Evolutionary conservation across 2,797 vertebrate genomes (phyloP), one percentile per base, ranked within the genome.

Genomic region (Yasuhikotakia modesta): DNA sequence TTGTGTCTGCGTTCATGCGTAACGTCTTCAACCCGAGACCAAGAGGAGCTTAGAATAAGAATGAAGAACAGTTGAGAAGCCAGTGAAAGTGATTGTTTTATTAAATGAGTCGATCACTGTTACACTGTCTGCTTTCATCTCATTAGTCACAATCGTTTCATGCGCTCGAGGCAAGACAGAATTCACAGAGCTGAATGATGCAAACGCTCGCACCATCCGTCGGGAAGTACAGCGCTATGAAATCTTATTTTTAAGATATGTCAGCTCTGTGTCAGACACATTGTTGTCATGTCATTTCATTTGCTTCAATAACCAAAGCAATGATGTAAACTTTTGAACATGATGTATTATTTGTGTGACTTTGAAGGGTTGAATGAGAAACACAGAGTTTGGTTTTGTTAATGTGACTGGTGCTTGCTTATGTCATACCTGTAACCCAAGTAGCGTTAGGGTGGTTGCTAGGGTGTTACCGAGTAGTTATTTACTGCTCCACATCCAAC

Each of bases 81-180:
- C n/a, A n/a, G 50, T 52, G 30, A 61, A 77, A 69, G 65, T n/a
- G 27, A 35, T 24, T 39, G 21, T 39, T 76, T 69, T 61, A 77
- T 69, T 48, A 77, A 77, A 77, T 52, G 65, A 69, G 39, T 69
- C 32, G 45, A 77, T 77, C 74, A 35, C 43, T 32, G 27, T 78
- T 70, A 70, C 70, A 61, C 35, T 46, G n/a, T 78, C 45, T 27
- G 16, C 8, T 6, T 27, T 78, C 70, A 52, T 78, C 57, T 46
- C 66, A 68, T 68, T 68, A 78, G 57, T 32, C 10, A 5, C 52
- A 58, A n/a, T 68, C 24, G 60, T 43, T 70, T 70, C 30, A 16
- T 70, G 48, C 39, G 75, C 66, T 78, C n/a, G n/a, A 24, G 75
- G 75, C 75, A 27, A 70, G 39, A 43, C 43, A 43, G 5, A 75